These are phyloP conservation scores for Alligator mississippiensis DNA, from an alignment of 2,113 vertebrate genomes.

Conservation along the genomic window DNA sequence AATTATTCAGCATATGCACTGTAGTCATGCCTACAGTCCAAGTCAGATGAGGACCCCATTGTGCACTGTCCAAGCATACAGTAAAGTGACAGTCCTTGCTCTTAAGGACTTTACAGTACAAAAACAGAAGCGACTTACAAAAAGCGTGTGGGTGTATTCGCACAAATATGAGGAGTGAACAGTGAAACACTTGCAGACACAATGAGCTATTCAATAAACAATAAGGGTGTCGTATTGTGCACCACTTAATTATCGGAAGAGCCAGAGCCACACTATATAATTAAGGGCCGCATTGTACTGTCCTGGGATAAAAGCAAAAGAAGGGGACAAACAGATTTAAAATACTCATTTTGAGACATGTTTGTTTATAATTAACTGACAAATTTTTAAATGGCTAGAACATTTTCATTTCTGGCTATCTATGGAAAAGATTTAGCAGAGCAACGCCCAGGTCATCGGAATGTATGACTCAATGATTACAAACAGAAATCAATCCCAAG, in stretches of 20 bases:
- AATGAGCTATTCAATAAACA: too few species aligned
- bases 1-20: not conserved
- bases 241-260: not conserved
- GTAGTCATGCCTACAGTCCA: not conserved
- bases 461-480: not conserved
- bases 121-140: not conserved
- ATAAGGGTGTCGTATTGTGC: not conserved
- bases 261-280: not conserved
- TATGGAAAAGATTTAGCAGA: not conserved
- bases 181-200: not conserved
- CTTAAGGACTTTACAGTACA: not conserved
- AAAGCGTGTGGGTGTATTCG: not conserved
- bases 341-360: not conserved
- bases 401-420: not conserved
- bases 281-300: fast-evolving
- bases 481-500: not conserved
- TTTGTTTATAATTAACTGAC: not conserved
- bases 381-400: not conserved
- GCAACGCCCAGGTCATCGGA: not conserved
- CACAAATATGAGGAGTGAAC: not conserved
- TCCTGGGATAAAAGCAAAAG: not conserved
- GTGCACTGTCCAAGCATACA: not conserved
- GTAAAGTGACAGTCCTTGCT: not conserved
- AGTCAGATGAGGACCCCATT: too few species aligned
- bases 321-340: not conserved